Percentiles rank a stretch among this genome's conserved stretches.
phyloP scores from a whole-genome alignment of 2,113 vertebrate species.

The Caretta caretta region DNA sequence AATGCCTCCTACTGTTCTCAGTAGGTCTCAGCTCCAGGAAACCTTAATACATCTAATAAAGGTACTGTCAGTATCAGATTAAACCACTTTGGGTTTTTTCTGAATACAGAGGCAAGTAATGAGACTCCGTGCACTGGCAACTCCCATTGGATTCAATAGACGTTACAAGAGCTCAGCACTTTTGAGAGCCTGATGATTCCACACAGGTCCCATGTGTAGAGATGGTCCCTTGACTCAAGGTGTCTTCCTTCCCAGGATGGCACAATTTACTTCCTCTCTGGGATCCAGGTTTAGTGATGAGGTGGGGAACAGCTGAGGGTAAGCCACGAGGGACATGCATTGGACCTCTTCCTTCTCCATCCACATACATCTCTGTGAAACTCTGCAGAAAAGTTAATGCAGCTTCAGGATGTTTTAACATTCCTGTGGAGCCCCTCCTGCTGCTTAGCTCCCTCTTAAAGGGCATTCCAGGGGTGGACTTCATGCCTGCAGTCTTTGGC shows the following conservation, averaged over 20 bases:
- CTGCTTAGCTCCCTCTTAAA: not conserved
- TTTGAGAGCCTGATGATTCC: not conserved
- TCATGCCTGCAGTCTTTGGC: not conserved
- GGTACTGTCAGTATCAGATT: conserved; percentile 77
- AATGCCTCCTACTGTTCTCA: conserved; percentile 82
- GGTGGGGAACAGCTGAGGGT: not conserved
- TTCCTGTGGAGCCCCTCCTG: not conserved
- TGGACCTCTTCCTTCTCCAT: not conserved
- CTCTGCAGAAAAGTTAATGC: not conserved
- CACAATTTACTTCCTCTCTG: not conserved
- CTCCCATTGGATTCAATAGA: not conserved
- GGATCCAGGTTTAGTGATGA: not conserved
- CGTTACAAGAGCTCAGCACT: not conserved
- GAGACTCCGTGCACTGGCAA: not conserved
- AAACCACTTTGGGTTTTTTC: not conserved
- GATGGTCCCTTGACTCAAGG: not conserved
- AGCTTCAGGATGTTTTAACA: not conserved
- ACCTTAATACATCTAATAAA: conserved; percentile 95
- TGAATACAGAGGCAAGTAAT: conserved; percentile 3
- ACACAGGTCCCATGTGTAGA: not conserved
- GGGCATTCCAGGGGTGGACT: not conserved
- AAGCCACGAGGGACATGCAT: not conserved
- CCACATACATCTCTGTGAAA: not conserved
- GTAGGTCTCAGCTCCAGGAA: conserved; percentile 92
- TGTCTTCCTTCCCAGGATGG: not conserved